Evolutionary conservation across 2,797 vertebrate species (phyloP), one percentile per base, ranked within the genome.

Genomic region (Furcifer pardalis): DNA sequence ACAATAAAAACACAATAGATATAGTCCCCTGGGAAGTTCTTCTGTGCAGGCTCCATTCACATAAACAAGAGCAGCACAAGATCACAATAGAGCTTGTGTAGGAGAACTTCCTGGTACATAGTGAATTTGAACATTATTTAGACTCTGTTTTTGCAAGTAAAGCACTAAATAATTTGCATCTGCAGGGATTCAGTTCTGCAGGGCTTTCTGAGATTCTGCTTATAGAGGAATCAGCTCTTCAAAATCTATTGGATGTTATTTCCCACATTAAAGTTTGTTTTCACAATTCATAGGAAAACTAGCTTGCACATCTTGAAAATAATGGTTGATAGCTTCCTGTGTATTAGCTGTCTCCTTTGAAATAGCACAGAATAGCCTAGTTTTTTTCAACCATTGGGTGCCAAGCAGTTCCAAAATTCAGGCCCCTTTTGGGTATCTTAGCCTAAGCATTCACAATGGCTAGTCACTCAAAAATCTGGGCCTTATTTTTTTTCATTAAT

Each of bases 201-300:
- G 23, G 23, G 13, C 35, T 32, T n/a, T 40, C 46, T 66, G 46
- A 75, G 46, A 46, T 37, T 56, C 83, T 0, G 68, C 25, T 59
- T 52, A 77, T 12, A 66, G 0, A 0, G 19, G 44, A 56, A 69
- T 60, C 68, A 74, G 32, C 60, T 86, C 65, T 77, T 52, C 68
- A 90, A 83, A 89, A 72, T 46, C 13, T 65, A 1, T 7, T 5
- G 2, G 1, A 84, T 56, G 82, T 60, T 30, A 59, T 42, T 92
- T 87, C 81, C 90, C 82, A 79, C 0, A 0, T 62, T 81, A 66
- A 49, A 40, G 13, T 59, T 87, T 82, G 77, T 90, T 92, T 90
- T 81, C 9, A 77, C 75, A 73, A 83, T 42, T 76, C 37, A 0
- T 27, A 0, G 30, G 91, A 90, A 91, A 89, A 76, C 66, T 88